Evolutionary conservation across 2,888 invertebrate genomes (phyloP).

Genomic region (Choreutis nemorana): DNA sequence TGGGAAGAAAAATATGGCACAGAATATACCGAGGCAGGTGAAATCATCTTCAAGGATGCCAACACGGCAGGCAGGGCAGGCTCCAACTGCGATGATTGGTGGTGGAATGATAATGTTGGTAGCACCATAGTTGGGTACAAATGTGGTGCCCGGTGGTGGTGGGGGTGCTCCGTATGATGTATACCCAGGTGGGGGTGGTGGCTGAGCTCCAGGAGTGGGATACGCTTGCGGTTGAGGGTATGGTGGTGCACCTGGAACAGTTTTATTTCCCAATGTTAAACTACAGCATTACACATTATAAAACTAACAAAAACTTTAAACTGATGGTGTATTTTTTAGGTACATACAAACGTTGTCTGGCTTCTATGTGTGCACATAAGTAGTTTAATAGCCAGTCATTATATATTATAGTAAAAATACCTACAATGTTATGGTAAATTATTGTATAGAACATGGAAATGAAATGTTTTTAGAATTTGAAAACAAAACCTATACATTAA

Average conservation of each 20-base stretch:
- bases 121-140: constrained; percentile 68
- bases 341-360: neutral
- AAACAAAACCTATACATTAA: too few species aligned
- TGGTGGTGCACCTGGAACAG: constrained; percentile 19
- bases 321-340: neutral
- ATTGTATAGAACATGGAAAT: too few species aligned
- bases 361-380: neutral
- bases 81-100: constrained; percentile 84
- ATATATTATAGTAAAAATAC: too few species aligned
- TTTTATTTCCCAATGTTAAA: constrained; percentile 1
- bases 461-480: too few species aligned
- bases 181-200: constrained; percentile 66
- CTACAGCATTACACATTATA: too few species aligned
- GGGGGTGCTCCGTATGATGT: constrained; percentile 43
- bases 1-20: constrained; percentile 88
- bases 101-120: constrained; percentile 72
- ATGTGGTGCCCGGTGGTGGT: constrained; percentile 41
- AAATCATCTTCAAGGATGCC: constrained; percentile 89
- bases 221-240: constrained; percentile 17
- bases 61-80: constrained; percentile 88
- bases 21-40: constrained; percentile 82
- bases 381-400: too few species aligned
- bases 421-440: too few species aligned
- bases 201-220: constrained; percentile 21
- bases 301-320: too few species aligned